phyloP scores from a whole-genome alignment of 2,113 vertebrate genomes.

The Onychostruthus taczanowskii region DNA sequence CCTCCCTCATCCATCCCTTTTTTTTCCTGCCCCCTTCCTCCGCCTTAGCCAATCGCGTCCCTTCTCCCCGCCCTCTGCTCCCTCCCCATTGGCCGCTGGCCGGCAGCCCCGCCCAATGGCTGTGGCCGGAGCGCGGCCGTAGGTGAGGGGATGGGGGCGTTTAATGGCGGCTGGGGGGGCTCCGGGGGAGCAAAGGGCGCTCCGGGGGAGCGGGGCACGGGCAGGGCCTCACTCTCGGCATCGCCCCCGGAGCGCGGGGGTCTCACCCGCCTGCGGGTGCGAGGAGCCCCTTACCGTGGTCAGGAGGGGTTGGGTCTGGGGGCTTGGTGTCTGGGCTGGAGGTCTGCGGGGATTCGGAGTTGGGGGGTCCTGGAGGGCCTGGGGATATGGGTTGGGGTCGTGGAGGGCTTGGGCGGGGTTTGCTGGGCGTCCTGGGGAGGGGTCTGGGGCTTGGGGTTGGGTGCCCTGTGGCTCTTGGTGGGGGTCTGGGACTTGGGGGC shows the following conservation, averaged over 20 bases:
- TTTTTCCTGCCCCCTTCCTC: background rate
- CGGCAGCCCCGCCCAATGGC: background rate
- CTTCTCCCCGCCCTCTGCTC: background rate
- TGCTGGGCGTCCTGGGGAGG: too few relatives aligned
- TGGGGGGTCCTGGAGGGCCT: background rate
- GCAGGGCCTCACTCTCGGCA: background rate
- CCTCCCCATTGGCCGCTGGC: background rate
- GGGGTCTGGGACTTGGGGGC: background rate
- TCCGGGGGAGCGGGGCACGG: background rate
- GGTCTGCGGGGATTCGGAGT: background rate
- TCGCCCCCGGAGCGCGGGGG: background rate
- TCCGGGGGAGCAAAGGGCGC: rapidly evolving
- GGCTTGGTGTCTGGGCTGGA: too few relatives aligned
- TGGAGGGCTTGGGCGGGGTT: background rate
- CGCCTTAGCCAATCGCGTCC: background rate
- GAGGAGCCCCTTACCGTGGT: background rate
- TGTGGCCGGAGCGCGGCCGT: background rate
- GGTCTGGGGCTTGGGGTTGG: too few relatives aligned
- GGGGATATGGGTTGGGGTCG: background rate
- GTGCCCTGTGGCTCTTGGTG: background rate
- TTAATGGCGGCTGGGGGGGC: background rate
- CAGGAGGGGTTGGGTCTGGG: background rate
- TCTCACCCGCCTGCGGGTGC: background rate
- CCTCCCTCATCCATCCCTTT: rapidly evolving
- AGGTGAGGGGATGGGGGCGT: background rate